Conservation (phyloP, 2,888 invertebrate genomes). For the Hydroisotoma schaefferi region DNA sequence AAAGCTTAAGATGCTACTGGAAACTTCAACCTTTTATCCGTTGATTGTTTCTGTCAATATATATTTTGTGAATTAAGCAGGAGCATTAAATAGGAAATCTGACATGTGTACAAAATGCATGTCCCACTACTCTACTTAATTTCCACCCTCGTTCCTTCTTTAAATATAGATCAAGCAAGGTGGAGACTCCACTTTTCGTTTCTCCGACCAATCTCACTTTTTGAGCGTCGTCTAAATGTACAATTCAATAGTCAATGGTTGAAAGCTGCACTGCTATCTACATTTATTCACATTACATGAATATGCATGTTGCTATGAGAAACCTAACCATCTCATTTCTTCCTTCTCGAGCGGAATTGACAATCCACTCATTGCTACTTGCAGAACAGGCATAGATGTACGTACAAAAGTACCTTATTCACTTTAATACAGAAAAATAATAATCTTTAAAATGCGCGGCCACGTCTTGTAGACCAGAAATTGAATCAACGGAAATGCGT, state of each 20-base stretch:
- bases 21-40: slow-evolving; percentile 16
- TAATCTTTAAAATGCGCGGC: neutral
- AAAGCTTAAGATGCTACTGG: neutral
- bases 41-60: slow-evolving; percentile 13
- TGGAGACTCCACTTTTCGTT: neutral
- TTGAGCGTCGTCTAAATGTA: too few species aligned
- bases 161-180: slow-evolving; percentile 17
- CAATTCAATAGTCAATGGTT: neutral
- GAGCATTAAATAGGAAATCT: slow-evolving; percentile 6
- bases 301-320: slow-evolving; percentile 2
- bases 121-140: slow-evolving; percentile 10
- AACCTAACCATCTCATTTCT: neutral
- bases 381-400: too few species aligned
- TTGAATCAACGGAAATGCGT: neutral
- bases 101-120: slow-evolving; percentile 10
- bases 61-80: slow-evolving; percentile 6
- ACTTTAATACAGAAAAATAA: neutral
- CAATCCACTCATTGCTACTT: too few species aligned
- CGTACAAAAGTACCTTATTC: too few species aligned
- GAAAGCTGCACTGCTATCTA: neutral
- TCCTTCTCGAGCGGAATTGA: neutral
- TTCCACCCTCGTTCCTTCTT: slow-evolving; percentile 8
- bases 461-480: neutral
- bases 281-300: too few species aligned
- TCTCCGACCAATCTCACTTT: too few species aligned